Percentiles rank a stretch among this genome's conserved stretches.
Evolutionary conservation across 2,113 vertebrate genomes (phyloP).

Genomic region (Callorhinus ursinus): DNA sequence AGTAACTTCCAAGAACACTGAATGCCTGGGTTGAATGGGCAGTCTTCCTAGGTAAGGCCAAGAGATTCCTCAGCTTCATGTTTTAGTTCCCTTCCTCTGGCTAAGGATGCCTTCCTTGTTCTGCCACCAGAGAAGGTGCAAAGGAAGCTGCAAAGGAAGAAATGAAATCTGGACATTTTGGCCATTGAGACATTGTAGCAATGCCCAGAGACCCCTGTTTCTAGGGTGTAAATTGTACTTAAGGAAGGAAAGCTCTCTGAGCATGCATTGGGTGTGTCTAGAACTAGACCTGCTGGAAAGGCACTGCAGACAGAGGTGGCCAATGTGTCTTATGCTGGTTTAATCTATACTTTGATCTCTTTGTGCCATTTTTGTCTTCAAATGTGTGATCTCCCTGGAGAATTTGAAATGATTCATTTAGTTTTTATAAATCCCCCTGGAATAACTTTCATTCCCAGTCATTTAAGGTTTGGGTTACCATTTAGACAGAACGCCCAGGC

Average conservation of each 20-base stretch:
- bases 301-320: not conserved
- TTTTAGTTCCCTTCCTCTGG: constrained; percentile 20
- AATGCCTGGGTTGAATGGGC: not conserved
- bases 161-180: not conserved
- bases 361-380: not conserved
- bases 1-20: not conserved
- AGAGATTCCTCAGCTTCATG: not conserved
- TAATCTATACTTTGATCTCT: constrained; percentile 32
- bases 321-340: not conserved
- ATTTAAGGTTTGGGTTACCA: constrained; percentile 17
- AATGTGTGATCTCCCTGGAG: not conserved
- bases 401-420: constrained; percentile 44
- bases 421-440: not conserved
- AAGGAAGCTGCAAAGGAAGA: constrained; percentile 23
- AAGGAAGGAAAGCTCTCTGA: not conserved
- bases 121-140: not conserved
- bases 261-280: not conserved
- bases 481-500: constrained; percentile 15
- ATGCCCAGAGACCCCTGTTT: not conserved
- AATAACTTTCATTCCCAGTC: constrained; percentile 48
- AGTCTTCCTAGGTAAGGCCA: not conserved
- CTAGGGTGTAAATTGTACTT: not conserved
- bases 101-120: not conserved
- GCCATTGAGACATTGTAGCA: not conserved
- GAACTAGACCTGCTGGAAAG: not conserved